A percentile compares a stretch with the other conserved stretches of the same genome.
Evolutionary conservation across 2,888 invertebrate species (phyloP).

Genomic region (Prosopocoilus inquinatus): DNA sequence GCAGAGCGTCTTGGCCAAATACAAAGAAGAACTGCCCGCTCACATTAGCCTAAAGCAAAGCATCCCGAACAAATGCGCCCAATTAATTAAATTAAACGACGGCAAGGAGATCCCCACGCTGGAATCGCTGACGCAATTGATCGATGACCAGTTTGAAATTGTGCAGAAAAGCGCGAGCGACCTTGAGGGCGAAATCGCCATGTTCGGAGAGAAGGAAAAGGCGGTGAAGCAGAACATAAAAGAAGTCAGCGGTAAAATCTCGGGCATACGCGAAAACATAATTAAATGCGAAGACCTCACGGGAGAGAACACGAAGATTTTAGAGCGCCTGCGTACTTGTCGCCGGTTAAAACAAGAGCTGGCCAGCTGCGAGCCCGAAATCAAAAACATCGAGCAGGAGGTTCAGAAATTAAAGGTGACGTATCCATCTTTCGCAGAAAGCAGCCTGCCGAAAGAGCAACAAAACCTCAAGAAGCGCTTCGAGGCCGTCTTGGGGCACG

Average conservation of each 20-base stretch:
- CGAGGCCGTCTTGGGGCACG: slow-evolving; percentile 73
- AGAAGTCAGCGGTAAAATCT: slow-evolving; percentile 60
- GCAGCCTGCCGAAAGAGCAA: slow-evolving; percentile 77
- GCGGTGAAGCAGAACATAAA: slow-evolving; percentile 71
- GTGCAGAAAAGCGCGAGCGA: slow-evolving; percentile 71
- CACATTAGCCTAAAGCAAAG: slow-evolving; percentile 74
- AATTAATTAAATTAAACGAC: slow-evolving; percentile 73
- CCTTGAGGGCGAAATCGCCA: slow-evolving; percentile 69
- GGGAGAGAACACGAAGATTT: slow-evolving; percentile 81
- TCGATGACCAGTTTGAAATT: slow-evolving; percentile 75
- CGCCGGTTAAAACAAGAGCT: slow-evolving; percentile 71
- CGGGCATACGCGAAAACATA: slow-evolving; percentile 69
- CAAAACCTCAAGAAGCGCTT: slow-evolving; percentile 80
- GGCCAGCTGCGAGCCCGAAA: slow-evolving; percentile 64
- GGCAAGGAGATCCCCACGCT: slow-evolving; percentile 69
- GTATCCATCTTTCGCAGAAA: slow-evolving; percentile 77
- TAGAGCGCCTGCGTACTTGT: slow-evolving; percentile 74
- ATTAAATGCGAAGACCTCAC: slow-evolving; percentile 87
- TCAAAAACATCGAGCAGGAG: slow-evolving; percentile 67
- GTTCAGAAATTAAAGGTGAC: slow-evolving; percentile 69
- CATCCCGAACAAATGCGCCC: slow-evolving; percentile 75
- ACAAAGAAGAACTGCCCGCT: slow-evolving; percentile 80
- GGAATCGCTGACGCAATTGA: slow-evolving; percentile 61
- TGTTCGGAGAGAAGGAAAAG: slow-evolving; percentile 72
- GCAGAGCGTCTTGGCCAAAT: slow-evolving; percentile 74